These are phyloP conservation scores for Etheostoma perlongum DNA, from an alignment of 2,797 vertebrate genomes.

Conservation along the genomic window DNA sequence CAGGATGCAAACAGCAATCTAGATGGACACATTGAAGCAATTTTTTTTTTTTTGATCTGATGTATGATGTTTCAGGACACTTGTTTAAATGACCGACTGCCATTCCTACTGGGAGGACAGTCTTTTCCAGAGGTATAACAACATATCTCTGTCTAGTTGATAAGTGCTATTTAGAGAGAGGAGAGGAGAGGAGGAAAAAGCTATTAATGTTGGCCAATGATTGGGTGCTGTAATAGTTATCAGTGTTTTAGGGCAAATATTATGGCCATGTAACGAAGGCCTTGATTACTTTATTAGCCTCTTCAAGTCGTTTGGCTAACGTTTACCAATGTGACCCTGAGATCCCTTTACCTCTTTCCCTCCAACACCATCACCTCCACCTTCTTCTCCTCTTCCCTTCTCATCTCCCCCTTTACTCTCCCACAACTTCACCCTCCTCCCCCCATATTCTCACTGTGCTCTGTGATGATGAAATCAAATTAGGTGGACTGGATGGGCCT, in stretches of 20 bases:
- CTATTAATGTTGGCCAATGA: constrained; percentile 83
- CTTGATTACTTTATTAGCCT: constrained; percentile 88
- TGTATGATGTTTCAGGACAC: background rate
- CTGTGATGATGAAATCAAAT: constrained; percentile 89
- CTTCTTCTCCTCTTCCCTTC: constrained; percentile 32
- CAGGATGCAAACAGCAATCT: background rate
- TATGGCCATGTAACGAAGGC: constrained; percentile 87
- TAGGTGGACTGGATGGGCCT: constrained; percentile 87
- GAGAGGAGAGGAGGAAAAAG: constrained; percentile 61
- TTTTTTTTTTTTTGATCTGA: background rate
- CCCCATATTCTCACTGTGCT: constrained; percentile 66
- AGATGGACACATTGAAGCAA: background rate
- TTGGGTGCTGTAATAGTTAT: constrained; percentile 84
- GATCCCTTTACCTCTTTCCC: constrained; percentile 69
- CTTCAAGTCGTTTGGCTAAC: constrained; percentile 86
- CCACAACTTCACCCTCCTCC: constrained; percentile 58
- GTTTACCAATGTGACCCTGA: constrained; percentile 82
- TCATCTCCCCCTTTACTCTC: constrained; percentile 37
- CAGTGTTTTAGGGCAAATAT: constrained; percentile 87
- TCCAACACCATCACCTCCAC: constrained; percentile 61
- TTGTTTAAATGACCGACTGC: background rate
- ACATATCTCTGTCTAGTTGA: background rate
- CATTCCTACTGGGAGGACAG: background rate
- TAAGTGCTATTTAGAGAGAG: background rate
- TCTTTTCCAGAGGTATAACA: background rate